Base-by-base conservation (phyloP, 2,797 vertebrate species). In the Natrix natrix region DNA sequence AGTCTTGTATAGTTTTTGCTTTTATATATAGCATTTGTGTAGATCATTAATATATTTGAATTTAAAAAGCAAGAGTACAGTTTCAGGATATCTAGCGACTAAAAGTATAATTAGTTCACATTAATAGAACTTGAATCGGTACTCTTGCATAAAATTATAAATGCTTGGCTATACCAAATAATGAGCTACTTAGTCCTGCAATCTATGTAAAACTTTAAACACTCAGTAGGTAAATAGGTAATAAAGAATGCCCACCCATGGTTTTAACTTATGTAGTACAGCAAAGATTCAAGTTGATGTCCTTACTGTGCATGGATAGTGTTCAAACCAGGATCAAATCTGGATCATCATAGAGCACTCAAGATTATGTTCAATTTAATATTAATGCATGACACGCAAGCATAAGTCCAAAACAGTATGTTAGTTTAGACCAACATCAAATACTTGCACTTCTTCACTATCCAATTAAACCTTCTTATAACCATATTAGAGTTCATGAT, bases 291-390 rank as follows among this genome's bases (percentile, higher is more conserved):
- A 94, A 92, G 59, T 86, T 95, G 91, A 24, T 17, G 94, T 94
- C 57, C 87, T 78, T 92, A 0, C 63, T 91, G 78, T 0, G 57
- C 90, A 0, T 0, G 24, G 66, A 91, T 52, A 93, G 88, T 24
- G 37, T 95, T 94, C 91, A 96, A 94, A 96, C 56, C 90, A 96
- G 94, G 86, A 94, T 91, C n/a, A 93, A 93, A 3, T 94, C 92
- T 94, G 87, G 52, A 86, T 74, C 60, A 83, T n/a, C 43, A 63
- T 43, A 92, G 94, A 93, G 95, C 7, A 24, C 78, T 28, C 90
- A 95, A 87, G 43, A 89, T 83, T 61, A 66, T 69, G 63, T 26
- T 86, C 28, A 92, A 20, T 94, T 88, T 10, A 92, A 93, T 91
- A 59, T 26, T 83, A 78, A 63, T 66, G 66, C 37, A 48, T 26